These are phyloP conservation scores for Diachasmimorpha longicaudata DNA, from an alignment of 1,140 invertebrate species.

Conservation along the genomic window DNA sequence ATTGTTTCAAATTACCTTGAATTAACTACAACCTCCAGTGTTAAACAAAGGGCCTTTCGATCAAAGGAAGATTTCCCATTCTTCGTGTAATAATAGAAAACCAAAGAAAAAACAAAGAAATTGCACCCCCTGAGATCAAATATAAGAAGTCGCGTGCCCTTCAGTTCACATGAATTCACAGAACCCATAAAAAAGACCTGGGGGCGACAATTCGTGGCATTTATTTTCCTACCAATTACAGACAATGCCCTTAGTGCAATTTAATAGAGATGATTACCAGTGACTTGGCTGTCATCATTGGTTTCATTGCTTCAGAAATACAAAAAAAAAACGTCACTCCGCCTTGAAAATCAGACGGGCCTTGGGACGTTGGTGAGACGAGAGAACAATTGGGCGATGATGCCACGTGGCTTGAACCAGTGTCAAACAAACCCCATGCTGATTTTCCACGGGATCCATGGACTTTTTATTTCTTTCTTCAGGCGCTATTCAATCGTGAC, in stretches of 20 bases:
- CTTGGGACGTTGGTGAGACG: not conserved
- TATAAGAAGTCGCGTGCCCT: conserved; percentile 49
- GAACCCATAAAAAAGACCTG: not conserved
- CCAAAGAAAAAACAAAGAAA: conserved; percentile 20
- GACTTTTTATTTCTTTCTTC: conserved; percentile 11
- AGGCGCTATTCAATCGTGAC: conserved; percentile 1
- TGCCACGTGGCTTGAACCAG: conserved; percentile 47
- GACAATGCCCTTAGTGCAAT: not conserved
- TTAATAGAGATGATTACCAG: conserved; percentile 3
- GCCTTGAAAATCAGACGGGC: not conserved
- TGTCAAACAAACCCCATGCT: conserved; percentile 45
- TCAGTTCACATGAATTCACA: conserved; percentile 13
- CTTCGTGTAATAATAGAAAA: not conserved
- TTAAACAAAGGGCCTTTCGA: too few relatives aligned
- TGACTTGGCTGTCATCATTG: not conserved
- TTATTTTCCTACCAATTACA: conserved; percentile 11
- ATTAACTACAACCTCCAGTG: too few relatives aligned
- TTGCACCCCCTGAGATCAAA: conserved; percentile 20
- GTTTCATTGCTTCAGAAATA: not conserved
- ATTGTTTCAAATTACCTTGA: too few relatives aligned
- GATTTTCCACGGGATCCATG: conserved; percentile 45
- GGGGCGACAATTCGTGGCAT: not conserved
- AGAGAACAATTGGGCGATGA: conserved; percentile 42
- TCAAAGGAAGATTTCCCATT: not conserved
- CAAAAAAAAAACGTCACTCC: not conserved